phyloP scores from a whole-genome alignment of 2,797 vertebrate genomes.

The Trachops cirrhosus region DNA sequence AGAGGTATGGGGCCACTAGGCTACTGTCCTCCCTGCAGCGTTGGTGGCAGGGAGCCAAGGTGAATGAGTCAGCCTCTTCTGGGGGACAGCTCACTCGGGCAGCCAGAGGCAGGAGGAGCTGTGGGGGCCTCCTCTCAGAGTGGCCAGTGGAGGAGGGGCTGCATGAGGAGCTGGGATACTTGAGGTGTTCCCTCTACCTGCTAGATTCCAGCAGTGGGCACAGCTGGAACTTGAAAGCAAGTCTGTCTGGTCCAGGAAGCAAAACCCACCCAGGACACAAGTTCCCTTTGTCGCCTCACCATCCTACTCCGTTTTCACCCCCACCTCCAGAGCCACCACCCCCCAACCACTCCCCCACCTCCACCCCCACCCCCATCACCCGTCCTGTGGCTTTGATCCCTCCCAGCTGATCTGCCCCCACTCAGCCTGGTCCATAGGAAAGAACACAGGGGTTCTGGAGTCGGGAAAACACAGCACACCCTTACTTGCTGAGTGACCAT shows the following conservation, averaged over 20 bases:
- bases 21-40: slow-evolving; percentile 38
- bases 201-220: not conserved
- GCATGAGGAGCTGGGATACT: fast-evolving
- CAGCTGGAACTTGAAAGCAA: not conserved
- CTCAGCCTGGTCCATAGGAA: not conserved
- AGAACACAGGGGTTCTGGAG: not conserved
- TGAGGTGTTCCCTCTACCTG: not conserved
- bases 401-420: too few relatives aligned
- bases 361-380: not conserved
- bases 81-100: slow-evolving; percentile 49
- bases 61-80: slow-evolving; percentile 47
- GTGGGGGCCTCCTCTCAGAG: not conserved
- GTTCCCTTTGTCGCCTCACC: not conserved
- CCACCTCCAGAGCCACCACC: not conserved
- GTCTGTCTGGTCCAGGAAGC: not conserved
- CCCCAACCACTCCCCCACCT: not conserved
- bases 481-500: not conserved
- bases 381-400: not conserved
- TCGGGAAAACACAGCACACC: not conserved
- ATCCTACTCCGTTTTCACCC: fast-evolving
- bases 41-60: slow-evolving; percentile 15
- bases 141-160: not conserved
- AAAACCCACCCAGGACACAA: not conserved
- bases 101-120: not conserved
- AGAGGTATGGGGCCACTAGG: slow-evolving; percentile 48